A percentile compares a stretch with the other conserved stretches of the same genome.
Conservation (phyloP, 2,797 vertebrate species). For the Oreonectes daqikongensis region DNA sequence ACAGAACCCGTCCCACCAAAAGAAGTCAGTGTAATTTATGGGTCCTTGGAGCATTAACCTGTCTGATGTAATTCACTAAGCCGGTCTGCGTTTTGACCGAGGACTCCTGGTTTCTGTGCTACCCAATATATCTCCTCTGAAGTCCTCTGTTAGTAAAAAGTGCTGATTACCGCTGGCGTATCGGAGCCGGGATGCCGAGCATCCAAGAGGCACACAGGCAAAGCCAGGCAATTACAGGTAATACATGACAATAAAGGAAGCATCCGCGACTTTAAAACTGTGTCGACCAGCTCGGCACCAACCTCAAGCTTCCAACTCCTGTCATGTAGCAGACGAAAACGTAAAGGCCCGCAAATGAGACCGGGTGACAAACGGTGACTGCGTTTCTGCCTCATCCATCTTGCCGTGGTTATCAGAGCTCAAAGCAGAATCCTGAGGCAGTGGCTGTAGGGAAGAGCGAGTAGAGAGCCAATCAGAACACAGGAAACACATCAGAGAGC, state of each 20-base stretch:
- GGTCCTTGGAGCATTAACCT: not conserved
- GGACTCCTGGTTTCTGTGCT: not conserved
- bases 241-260: constrained; percentile 30
- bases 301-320: constrained; percentile 26
- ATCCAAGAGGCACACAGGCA: constrained; percentile 11
- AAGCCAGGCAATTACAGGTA: constrained; percentile 33
- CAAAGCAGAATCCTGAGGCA: constrained; percentile 17
- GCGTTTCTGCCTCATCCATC: constrained; percentile 41
- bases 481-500: not conserved
- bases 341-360: constrained; percentile 31
- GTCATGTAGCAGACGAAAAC: constrained; percentile 24
- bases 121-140: not conserved
- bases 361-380: constrained; percentile 26
- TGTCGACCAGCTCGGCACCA: not conserved
- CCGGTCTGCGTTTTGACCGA: constrained; percentile 15
- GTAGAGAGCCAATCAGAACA: not conserved
- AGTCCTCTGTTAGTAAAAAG: not conserved
- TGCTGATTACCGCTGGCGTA: constrained; percentile 23
- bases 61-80: constrained; percentile 27
- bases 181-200: not conserved
- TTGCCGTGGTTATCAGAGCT: constrained; percentile 31
- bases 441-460: constrained; percentile 19
- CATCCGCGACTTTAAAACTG: constrained; percentile 25
- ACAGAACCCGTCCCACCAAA: constrained; percentile 7
- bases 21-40: constrained; percentile 22